Evolutionary conservation across 2,113 vertebrate genomes (phyloP).

Genomic region (Cryptoleucopteryx plumbea): DNA sequence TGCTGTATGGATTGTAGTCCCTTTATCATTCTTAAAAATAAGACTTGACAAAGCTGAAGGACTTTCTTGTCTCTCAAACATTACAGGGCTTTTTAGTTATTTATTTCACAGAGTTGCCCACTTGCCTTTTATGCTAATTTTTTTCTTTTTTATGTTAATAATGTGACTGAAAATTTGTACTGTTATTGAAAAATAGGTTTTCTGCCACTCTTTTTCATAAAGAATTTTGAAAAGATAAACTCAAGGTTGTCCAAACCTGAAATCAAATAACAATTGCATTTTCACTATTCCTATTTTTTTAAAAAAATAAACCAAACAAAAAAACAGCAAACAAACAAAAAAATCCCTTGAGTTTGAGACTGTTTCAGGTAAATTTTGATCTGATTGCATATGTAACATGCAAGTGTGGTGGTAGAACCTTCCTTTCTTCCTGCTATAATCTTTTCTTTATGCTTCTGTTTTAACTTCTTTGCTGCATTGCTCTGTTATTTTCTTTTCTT

Average conservation of each 20-base stretch:
- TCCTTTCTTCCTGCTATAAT: neutral
- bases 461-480: neutral
- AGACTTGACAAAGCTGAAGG: neutral
- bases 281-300: neutral
- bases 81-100: neutral
- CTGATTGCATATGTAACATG: neutral
- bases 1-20: neutral
- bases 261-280: neutral
- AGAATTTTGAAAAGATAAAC: neutral
- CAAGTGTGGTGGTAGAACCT: neutral
- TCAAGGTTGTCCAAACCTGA: neutral
- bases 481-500: neutral
- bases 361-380: neutral
- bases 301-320: neutral
- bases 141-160: neutral
- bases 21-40: neutral
- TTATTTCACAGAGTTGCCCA: accelerated
- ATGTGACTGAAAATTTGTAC: neutral
- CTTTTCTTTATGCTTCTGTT: neutral
- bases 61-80: neutral
- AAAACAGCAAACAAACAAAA: neutral
- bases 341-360: neutral
- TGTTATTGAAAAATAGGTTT: neutral
- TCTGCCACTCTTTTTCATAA: neutral
- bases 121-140: neutral